A percentile compares a stretch with the other conserved stretches of the same genome.
Evolutionary conservation across 1,140 invertebrate genomes (phyloP).

Genomic region (Cherax destructor): DNA sequence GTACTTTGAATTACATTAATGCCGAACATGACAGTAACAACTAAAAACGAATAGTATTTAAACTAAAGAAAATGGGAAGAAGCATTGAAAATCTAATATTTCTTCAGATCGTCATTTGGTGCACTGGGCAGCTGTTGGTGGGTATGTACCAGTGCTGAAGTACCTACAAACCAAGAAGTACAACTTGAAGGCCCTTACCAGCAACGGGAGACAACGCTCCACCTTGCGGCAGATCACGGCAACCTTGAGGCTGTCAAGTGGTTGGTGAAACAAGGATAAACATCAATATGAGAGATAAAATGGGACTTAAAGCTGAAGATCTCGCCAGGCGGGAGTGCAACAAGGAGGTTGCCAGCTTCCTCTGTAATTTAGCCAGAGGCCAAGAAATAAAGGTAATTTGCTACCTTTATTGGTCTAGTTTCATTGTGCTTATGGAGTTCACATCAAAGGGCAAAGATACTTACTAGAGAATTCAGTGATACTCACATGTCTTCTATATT

Average conservation of each 20-base stretch:
- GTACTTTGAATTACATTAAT: too few species aligned
- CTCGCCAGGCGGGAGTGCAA: background rate
- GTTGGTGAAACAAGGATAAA: slow-evolving; percentile 10
- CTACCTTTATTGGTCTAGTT: too few species aligned
- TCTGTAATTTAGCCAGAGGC: background rate
- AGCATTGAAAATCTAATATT: too few species aligned
- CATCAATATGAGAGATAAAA: background rate
- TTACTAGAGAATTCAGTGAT: too few species aligned
- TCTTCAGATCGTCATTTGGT: background rate
- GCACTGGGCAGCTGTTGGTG: slow-evolving; percentile 31
- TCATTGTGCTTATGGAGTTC: too few species aligned
- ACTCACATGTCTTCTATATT: too few species aligned
- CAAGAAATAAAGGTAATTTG: background rate
- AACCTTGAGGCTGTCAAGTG: slow-evolving; percentile 31
- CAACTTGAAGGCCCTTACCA: background rate
- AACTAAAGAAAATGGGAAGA: too few species aligned
- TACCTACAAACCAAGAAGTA: background rate
- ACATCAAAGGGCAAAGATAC: too few species aligned
- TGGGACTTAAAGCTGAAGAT: background rate
- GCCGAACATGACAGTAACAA: too few species aligned
- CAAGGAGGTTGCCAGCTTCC: background rate
- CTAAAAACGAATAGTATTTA: too few species aligned
- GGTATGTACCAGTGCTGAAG: slow-evolving; percentile 5
- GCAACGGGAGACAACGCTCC: background rate
- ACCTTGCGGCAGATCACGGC: slow-evolving; percentile 40